Evolutionary conservation across 2,797 vertebrate species (phyloP).

Genomic region (Chaetophractus vellerosus): DNA sequence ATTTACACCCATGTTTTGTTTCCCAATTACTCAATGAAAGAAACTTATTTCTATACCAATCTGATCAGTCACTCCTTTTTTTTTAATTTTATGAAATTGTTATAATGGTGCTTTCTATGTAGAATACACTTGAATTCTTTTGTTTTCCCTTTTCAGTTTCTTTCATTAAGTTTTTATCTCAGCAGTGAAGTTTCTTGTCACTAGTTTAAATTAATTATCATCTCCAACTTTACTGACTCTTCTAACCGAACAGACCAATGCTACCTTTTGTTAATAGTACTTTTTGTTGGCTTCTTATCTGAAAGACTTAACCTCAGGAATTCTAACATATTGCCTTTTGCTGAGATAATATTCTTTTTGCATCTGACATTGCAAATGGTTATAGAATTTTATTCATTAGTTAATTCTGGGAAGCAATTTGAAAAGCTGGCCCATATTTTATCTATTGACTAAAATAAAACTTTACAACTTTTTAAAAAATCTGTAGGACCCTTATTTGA

Average conservation of each 20-base stretch:
- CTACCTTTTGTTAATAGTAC: not conserved
- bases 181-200: not conserved
- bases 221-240: not conserved
- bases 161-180: conserved; percentile 11
- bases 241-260: not conserved
- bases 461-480: not conserved
- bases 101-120: not conserved
- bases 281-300: conserved; percentile 41
- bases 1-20: not conserved
- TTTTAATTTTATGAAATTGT: not conserved
- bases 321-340: not conserved
- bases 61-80: not conserved
- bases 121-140: not conserved
- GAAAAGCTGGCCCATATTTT: conserved; percentile 38
- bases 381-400: conserved; percentile 60
- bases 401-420: conserved; percentile 58
- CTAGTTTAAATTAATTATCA: conserved; percentile 26
- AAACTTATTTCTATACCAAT: not conserved
- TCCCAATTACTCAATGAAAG: not conserved
- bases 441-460: conserved; percentile 55
- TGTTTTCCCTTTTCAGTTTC: not conserved
- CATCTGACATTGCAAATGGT: conserved; percentile 42
- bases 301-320: not conserved
- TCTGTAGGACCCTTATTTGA: not conserved
- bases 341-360: conserved; percentile 16